phyloP scores from a whole-genome alignment of 2,113 vertebrate species.

The Heteronetta atricapilla region DNA sequence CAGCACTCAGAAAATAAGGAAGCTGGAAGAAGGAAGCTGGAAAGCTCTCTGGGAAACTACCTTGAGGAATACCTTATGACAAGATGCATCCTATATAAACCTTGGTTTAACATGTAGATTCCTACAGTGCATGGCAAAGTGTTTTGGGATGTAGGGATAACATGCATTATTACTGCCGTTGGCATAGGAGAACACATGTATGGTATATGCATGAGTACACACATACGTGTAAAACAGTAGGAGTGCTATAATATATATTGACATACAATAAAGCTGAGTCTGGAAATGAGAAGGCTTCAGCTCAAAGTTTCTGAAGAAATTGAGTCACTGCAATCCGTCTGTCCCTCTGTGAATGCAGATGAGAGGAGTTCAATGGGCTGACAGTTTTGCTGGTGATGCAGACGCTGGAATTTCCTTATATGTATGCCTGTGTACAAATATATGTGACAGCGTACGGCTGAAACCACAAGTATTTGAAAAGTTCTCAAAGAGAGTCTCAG shows the following conservation, averaged over 20 bases:
- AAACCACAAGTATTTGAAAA: conserved; percentile 56
- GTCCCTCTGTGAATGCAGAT: neutral
- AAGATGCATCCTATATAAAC: rapidly evolving
- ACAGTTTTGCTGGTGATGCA: neutral
- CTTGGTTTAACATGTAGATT: neutral
- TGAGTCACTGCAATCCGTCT: neutral
- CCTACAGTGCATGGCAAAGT: neutral
- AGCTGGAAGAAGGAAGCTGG: neutral
- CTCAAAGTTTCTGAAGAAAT: neutral
- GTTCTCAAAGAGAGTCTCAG: conserved; percentile 36
- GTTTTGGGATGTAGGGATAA: neutral
- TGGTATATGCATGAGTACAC: neutral
- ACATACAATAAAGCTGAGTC: neutral
- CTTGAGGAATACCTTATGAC: neutral
- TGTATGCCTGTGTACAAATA: neutral
- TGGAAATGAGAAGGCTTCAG: neutral
- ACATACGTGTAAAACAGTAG: neutral
- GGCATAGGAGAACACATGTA: neutral
- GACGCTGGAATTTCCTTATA: neutral
- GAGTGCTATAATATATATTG: neutral
- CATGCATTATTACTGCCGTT: neutral
- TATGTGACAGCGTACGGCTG: neutral
- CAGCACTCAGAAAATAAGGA: neutral
- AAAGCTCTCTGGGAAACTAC: neutral
- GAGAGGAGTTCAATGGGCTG: neutral